A percentile compares a stretch with the other conserved stretches of the same genome.
Conservation (phyloP, 1,140 invertebrate genomes). For the Atopsyche davidsoni region DNA sequence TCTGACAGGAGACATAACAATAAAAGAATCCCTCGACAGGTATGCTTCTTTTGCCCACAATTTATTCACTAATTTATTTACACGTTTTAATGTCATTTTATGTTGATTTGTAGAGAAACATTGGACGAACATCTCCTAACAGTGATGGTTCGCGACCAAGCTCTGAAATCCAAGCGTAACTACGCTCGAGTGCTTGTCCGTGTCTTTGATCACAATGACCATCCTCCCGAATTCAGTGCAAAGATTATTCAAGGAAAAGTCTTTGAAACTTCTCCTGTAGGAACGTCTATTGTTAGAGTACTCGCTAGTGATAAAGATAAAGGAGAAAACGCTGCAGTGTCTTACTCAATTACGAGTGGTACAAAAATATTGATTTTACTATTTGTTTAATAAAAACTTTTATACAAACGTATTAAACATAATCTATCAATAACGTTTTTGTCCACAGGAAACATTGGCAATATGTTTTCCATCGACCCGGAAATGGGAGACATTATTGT, state of each 20-base stretch:
- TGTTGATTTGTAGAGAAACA: slow-evolving; percentile 54
- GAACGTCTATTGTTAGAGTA: slow-evolving; percentile 65
- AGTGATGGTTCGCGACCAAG: slow-evolving; percentile 85
- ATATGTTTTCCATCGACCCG: slow-evolving; percentile 73
- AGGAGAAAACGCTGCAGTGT: slow-evolving; percentile 73
- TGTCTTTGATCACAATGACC: slow-evolving; percentile 86
- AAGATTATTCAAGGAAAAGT: slow-evolving; percentile 69
- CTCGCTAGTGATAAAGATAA: slow-evolving; percentile 74
- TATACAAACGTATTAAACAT: not conserved
- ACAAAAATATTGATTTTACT: no score
- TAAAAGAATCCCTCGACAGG: slow-evolving; percentile 67
- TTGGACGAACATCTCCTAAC: slow-evolving; percentile 79
- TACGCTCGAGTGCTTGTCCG: slow-evolving; percentile 76
- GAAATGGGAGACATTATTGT: slow-evolving; percentile 70
- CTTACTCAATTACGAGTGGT: slow-evolving; percentile 75
- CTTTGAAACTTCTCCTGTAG: slow-evolving; percentile 67
- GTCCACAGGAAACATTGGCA: slow-evolving; percentile 71
- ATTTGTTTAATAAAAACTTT: slow-evolving; percentile 6
- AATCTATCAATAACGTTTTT: slow-evolving; percentile 4
- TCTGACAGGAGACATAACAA: slow-evolving; percentile 63
- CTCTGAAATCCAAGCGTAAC: slow-evolving; percentile 76
- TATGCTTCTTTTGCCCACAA: slow-evolving; percentile 3
- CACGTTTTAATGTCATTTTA: slow-evolving; percentile 2
- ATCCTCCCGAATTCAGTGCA: slow-evolving; percentile 74
- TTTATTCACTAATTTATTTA: not conserved